Evolutionary conservation across 1,140 invertebrate species (phyloP).

Genomic region (Diorhabda sublineata): DNA sequence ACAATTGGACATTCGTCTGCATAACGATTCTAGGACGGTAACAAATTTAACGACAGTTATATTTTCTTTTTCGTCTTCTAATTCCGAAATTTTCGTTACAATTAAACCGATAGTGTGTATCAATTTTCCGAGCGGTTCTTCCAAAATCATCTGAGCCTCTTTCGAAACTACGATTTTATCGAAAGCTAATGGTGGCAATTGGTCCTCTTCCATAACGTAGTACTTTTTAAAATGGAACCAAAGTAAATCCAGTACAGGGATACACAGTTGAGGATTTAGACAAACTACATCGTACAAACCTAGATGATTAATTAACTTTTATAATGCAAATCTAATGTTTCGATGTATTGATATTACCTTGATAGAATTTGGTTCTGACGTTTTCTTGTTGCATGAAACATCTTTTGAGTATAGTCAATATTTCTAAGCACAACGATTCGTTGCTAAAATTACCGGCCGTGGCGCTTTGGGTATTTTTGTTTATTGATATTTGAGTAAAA

Average conservation of each 20-base stretch:
- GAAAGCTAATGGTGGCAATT: slow-evolving; percentile 48
- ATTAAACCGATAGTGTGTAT: slow-evolving; percentile 39
- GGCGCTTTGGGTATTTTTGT: slow-evolving; percentile 39
- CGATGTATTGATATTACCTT: slow-evolving; percentile 46
- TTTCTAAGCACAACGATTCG: slow-evolving; percentile 56
- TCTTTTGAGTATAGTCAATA: slow-evolving; percentile 56
- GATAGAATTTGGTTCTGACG: slow-evolving; percentile 55
- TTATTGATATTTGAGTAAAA: slow-evolving; percentile 51
- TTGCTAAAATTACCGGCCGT: slow-evolving; percentile 46
- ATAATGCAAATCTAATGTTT: neutral
- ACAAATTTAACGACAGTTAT: slow-evolving; percentile 31
- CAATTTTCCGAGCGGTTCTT: slow-evolving; percentile 45
- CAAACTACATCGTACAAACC: slow-evolving; percentile 48
- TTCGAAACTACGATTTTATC: slow-evolving; percentile 47
- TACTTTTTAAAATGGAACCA: slow-evolving; percentile 50
- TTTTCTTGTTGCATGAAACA: slow-evolving; percentile 57
- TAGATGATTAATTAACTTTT: slow-evolving; percentile 24
- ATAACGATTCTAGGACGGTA: slow-evolving; percentile 34
- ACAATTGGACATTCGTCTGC: slow-evolving; percentile 41
- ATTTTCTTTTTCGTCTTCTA: slow-evolving; percentile 34
- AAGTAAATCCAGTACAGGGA: slow-evolving; percentile 50
- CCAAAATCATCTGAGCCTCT: slow-evolving; percentile 43
- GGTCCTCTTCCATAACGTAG: slow-evolving; percentile 47
- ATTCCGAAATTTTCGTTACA: slow-evolving; percentile 31
- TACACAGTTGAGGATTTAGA: slow-evolving; percentile 48